These are phyloP conservation scores for Murina feae DNA, from an alignment of 2,113 vertebrate genomes.

Conservation along the genomic window DNA sequence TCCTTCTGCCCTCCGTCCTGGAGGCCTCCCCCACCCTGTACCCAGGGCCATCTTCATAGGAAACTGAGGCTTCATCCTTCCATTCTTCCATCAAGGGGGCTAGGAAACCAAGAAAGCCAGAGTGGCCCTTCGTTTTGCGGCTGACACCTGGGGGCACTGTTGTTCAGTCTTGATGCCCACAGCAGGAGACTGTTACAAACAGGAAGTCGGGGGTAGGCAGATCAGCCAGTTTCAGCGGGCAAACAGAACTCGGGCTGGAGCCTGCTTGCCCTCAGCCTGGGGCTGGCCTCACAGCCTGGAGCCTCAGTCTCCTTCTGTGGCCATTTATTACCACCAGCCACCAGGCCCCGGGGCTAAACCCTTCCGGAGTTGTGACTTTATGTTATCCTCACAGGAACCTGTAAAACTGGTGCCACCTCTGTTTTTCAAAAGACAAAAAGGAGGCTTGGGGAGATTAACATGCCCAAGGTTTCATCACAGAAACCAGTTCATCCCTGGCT, in stretches of 20 bases:
- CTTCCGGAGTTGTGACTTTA: background rate
- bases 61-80: background rate
- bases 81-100: background rate
- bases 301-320: background rate
- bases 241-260: background rate
- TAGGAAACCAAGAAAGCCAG: background rate
- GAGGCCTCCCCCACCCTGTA: background rate
- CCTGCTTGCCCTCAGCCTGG: background rate
- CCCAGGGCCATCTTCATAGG: background rate
- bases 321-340: background rate
- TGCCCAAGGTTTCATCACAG: background rate
- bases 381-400: background rate
- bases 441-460: background rate
- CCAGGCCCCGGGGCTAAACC: background rate
- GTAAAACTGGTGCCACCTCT: background rate
- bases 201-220: conserved; percentile 19
- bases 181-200: conserved; percentile 17
- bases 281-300: background rate
- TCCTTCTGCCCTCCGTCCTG: background rate
- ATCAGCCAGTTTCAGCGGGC: background rate
- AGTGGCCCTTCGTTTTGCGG: conserved; percentile 14
- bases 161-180: conserved; percentile 22
- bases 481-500: background rate
- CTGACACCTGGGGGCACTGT: conserved; percentile 68
- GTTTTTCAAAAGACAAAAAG: background rate